Evolutionary conservation across 2,113 vertebrate species (phyloP).

Genomic region (Chaetorhynchus papuensis): DNA sequence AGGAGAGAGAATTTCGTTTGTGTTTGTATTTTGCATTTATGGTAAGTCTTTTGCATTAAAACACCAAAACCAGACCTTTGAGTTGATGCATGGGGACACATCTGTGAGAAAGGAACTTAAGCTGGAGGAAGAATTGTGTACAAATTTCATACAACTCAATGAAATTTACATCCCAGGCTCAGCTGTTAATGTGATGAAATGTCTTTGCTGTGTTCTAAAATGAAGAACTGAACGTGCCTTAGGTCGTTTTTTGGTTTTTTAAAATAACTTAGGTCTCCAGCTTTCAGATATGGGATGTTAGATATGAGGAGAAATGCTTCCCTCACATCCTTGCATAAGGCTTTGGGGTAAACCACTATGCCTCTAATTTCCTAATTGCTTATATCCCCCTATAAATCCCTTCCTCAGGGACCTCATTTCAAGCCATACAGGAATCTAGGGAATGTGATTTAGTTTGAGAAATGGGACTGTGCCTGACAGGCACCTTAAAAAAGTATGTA

Average conservation of each 20-base stretch:
- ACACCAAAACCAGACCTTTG: background rate
- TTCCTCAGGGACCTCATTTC: background rate
- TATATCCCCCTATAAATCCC: background rate
- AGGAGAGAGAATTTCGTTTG: background rate
- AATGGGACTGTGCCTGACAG: background rate
- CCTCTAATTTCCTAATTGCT: background rate
- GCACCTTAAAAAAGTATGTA: background rate
- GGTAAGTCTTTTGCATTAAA: background rate
- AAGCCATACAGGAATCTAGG: background rate
- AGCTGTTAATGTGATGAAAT: background rate
- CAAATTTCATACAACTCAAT: background rate
- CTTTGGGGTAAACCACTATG: background rate
- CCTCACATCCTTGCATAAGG: background rate
- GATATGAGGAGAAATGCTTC: background rate
- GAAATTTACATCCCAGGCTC: background rate
- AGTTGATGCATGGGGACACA: background rate
- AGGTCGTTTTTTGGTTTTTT: background rate
- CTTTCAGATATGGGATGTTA: background rate
- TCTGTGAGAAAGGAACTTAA: background rate
- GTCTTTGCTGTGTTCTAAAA: background rate
- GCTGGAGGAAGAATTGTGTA: background rate
- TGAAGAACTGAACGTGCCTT: background rate
- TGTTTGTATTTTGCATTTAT: background rate
- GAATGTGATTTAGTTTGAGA: background rate
- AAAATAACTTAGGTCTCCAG: background rate